phyloP scores from a whole-genome alignment of 2,797 vertebrate species.

The Halcyon badia region DNA sequence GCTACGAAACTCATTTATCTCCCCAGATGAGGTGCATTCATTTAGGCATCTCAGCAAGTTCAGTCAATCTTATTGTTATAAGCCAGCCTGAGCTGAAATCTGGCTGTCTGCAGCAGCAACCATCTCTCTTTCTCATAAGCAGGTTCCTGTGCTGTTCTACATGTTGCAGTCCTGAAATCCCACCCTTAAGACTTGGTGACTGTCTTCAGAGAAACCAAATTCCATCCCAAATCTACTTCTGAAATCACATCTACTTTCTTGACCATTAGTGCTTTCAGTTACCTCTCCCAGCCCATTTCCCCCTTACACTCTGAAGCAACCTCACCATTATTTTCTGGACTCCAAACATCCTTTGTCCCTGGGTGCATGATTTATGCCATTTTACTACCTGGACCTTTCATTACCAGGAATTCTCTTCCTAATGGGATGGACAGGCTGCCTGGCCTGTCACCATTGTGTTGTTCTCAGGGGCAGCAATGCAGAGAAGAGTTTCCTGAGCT shows the following conservation, averaged over 20 bases:
- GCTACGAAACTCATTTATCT: neutral
- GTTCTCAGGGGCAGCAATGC: neutral
- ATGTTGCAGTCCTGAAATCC: neutral
- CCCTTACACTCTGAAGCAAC: neutral
- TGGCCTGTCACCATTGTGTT: accelerated
- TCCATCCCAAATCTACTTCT: neutral
- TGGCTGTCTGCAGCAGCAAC: neutral
- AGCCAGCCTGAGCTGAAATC: neutral
- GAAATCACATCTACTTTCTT: neutral
- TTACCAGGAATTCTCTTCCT: neutral
- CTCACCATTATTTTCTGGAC: neutral
- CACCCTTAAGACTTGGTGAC: neutral
- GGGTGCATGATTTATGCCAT: neutral
- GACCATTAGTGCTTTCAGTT: neutral
- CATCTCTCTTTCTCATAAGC: neutral
- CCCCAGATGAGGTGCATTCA: neutral
- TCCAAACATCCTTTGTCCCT: neutral
- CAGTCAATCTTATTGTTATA: neutral
- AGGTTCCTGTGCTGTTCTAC: neutral
- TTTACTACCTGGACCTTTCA: neutral
- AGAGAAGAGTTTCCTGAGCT: neutral
- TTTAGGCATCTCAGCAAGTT: neutral
- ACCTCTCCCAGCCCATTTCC: neutral
- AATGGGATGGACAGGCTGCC: neutral
- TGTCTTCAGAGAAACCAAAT: neutral